Evolutionary conservation across 1,140 invertebrate species (phyloP).

Genomic region (Meloidogyne floridensis): DNA sequence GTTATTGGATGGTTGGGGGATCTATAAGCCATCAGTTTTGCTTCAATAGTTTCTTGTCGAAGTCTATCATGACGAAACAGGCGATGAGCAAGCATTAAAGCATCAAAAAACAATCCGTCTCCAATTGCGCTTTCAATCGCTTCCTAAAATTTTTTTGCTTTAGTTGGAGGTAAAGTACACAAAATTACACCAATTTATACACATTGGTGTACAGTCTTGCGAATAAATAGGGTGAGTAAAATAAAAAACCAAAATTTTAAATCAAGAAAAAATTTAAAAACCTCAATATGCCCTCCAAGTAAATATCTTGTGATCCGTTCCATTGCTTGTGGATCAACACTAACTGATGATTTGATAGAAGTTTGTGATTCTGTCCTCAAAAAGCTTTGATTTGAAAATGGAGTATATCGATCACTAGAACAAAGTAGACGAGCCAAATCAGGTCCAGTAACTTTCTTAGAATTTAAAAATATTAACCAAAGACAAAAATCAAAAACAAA

Average conservation of each 20-base stretch:
- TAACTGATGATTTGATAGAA: neutral
- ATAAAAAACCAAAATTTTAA: neutral
- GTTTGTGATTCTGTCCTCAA: conserved; percentile 7
- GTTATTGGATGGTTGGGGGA: conserved; percentile 46
- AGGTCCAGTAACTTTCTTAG: conserved; percentile 48
- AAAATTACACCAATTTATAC: too few species aligned
- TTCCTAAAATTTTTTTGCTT: conserved; percentile 33
- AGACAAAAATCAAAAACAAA: conserved; percentile 23
- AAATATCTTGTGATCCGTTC: conserved; percentile 47
- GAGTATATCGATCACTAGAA: conserved; percentile 10
- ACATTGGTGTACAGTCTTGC: too few species aligned
- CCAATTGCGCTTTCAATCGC: conserved; percentile 50
- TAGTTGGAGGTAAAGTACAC: too few species aligned
- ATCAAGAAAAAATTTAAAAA: conserved; percentile 20
- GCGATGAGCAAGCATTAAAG: conserved; percentile 48
- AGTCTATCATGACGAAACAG: conserved; percentile 44
- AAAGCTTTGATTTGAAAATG: conserved; percentile 4
- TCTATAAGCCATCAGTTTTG: conserved; percentile 40
- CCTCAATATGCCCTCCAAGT: conserved; percentile 51
- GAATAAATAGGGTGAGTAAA: neutral
- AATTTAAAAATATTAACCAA: neutral
- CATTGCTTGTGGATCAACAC: conserved; percentile 34
- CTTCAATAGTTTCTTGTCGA: conserved; percentile 43
- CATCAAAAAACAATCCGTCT: conserved; percentile 54
- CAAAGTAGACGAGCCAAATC: conserved; percentile 50